A percentile compares a stretch with the other conserved stretches of the same genome.
These are phyloP conservation scores for Erebia palarica DNA, from an alignment of 2,888 invertebrate genomes.

Conservation along the genomic window DNA sequence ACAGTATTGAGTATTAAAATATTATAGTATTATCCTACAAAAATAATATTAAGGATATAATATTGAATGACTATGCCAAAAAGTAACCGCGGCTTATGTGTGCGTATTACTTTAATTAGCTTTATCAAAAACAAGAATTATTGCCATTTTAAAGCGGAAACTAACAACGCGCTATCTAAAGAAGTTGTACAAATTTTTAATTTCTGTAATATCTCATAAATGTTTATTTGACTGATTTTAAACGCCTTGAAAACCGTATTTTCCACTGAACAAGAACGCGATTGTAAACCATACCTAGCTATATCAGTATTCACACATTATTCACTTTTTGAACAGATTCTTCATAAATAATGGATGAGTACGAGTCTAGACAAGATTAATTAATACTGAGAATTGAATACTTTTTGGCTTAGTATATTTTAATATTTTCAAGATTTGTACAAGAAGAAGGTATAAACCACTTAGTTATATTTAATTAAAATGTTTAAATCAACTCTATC, in stretches of 20 bases:
- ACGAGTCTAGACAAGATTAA: background rate
- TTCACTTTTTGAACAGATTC: background rate
- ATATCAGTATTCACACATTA: too few species aligned
- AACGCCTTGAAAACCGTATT: too few species aligned
- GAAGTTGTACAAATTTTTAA: background rate
- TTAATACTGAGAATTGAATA: background rate
- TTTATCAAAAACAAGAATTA: slow-evolving; percentile 6
- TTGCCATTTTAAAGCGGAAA: background rate
- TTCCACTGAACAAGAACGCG: too few species aligned
- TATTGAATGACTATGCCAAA: background rate
- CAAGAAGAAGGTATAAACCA: background rate
- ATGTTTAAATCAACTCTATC: background rate
- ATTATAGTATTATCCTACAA: background rate
- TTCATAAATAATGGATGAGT: background rate
- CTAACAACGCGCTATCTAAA: background rate
- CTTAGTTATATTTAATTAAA: slow-evolving; percentile 5
- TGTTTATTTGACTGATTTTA: too few species aligned
- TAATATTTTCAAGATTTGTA: background rate
- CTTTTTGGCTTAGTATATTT: background rate
- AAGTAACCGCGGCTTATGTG: background rate
- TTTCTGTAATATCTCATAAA: too few species aligned
- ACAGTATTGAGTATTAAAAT: too few species aligned
- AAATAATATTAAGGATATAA: background rate
- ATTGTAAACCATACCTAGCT: too few species aligned
- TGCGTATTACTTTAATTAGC: background rate